Evolutionary conservation across 1,140 invertebrate genomes (phyloP), one percentile per base, ranked within the genome.

Genomic region (Acromyrmex charruanus): DNA sequence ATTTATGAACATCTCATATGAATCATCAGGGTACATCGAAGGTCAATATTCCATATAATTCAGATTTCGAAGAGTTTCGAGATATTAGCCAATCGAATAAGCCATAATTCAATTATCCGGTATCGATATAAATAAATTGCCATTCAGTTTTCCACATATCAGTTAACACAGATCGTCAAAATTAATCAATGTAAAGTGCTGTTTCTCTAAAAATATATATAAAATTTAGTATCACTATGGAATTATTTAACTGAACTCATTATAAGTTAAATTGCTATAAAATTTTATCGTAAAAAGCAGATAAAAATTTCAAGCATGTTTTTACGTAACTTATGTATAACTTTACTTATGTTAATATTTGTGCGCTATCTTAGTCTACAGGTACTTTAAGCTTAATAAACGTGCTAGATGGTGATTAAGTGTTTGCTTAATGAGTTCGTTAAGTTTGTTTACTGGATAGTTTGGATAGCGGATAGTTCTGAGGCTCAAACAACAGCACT

Each of bases 381-480:
- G 49, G 25, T 74, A 74, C n/a, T 49, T 84, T 61, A 74, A 75
- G 69, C 25, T 74, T 84, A 74, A 84, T 75, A 74, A 74, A 75
- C 69, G 80, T 61, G 69, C 55, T 55, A 69, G 69, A 51, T 51
- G 25, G 80, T 84, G 80, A 84, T 84, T 84, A 84, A 84, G 80
- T 84, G 69, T 84, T 84, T 61, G 39, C 69, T 61, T 61, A 59
- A 75, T 65, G 80, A 84, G 69, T 84, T 74, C 55, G 69, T 84
- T 74, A 74, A 84, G 80, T 84, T 84, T 84, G 55, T 74, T 74
- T 75, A 65, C 35, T 51, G 80, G 55, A 84, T 84, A 84, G 80
- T 84, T 84, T 51, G 39, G 80, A 74, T 74, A 75, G 69, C 55
- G 69, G 69, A 74, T 84, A 74, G 69, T 84, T 74, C 7, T 55